Percentiles rank a stretch among this genome's conserved stretches.
Conservation (phyloP, 2,113 vertebrate genomes). For the Scomber colias region DNA sequence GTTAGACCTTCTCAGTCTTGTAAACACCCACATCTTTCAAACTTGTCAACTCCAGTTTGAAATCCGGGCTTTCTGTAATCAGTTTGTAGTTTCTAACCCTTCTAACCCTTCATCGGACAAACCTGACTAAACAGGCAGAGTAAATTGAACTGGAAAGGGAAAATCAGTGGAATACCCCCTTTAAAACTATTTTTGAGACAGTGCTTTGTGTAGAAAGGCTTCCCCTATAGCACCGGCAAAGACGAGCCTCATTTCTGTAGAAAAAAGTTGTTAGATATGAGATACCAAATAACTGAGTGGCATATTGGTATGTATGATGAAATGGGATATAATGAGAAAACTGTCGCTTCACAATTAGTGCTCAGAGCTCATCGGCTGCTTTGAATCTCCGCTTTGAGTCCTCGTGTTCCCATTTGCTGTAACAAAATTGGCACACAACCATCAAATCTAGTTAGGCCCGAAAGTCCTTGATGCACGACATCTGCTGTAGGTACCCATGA, state of each 20-base stretch:
- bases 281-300: neutral
- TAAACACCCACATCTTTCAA: too few relatives aligned
- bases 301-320: neutral
- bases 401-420: constrained; percentile 3
- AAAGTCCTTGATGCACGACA: neutral
- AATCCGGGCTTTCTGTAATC: too few relatives aligned
- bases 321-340: constrained; percentile 14
- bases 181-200: neutral
- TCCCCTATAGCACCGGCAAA: neutral
- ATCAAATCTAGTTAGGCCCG: constrained; percentile 27
- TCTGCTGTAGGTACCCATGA: constrained; percentile 6
- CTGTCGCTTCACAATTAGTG: neutral
- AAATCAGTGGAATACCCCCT: neutral
- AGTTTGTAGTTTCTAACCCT: too few relatives aligned
- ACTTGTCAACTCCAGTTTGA: too few relatives aligned
- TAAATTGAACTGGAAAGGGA: neutral
- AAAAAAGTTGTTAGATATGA: neutral
- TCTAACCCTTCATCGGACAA: too few relatives aligned
- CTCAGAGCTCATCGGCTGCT: constrained; percentile 16
- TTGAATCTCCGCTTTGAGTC: neutral
- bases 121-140: neutral
- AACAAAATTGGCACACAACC: constrained; percentile 33
- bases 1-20: too few relatives aligned
- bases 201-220: neutral
- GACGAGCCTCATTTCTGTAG: neutral